Base-by-base conservation (phyloP, 2,797 vertebrate genomes). In the Periophthalmus magnuspinnatus region DNA sequence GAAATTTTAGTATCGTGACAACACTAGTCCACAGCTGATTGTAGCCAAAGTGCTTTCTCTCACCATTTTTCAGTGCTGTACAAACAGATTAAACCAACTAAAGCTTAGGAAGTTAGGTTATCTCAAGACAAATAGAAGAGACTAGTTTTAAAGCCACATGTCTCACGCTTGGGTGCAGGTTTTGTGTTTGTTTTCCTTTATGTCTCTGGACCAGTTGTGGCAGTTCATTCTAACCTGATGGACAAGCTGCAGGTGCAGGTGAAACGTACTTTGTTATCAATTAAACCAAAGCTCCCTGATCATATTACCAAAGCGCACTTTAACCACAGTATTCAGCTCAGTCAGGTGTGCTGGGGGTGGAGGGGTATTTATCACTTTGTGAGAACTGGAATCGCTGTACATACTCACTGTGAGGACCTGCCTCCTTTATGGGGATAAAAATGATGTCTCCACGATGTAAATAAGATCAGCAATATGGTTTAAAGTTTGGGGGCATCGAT, bases 211-310 rank as follows among this genome's bases (percentile, higher is more conserved):
- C 80, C 70, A 71, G 78, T 82, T 77, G 67, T 56, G 67, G 70
- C 59, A 1, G 81, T 84, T 84, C 70, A 66, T 60, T 81, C 69
- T 65, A 79, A 89, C 84, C 68, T 69, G 70, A 75, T 28, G 38
- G 71, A 70, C 79, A 68, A 72, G 74, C 80, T 87, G 80, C 82
- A 86, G 45, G 41, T 47, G 67, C 71, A 10, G 67, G 69, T 54
- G 71, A 48, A 1, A 11, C 67, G 62, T n/a, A 33, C 19, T 56
- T 69, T 59, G 58, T 2, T 69, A 68, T 57, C 55, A 59, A 38
- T 67, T 17, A 16, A 5, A 47, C 5, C 19, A 61, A 78, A 56
- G 2, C 19, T 54, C 50, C 72, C 32, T 0, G 67, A 7, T 0
- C 17, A 1, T 16, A 6, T 65, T 67, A 0, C 56, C 19, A 66